Conservation (phyloP, 2,888 invertebrate genomes). For the Lasioglossum calceatum region DNA sequence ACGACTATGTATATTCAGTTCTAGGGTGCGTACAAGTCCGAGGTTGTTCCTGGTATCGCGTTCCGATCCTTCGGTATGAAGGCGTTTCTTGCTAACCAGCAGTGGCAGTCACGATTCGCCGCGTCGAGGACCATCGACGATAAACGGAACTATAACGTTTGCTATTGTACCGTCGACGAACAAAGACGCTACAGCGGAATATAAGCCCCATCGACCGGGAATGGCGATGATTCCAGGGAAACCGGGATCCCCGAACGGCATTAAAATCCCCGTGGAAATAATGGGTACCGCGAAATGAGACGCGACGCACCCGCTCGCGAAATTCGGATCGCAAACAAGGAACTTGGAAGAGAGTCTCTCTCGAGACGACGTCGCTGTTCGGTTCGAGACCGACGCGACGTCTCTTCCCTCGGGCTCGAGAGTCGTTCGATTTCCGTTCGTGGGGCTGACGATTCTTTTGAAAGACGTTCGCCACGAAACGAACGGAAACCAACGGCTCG, state of each 20-base stretch:
- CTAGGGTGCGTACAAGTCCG: slow-evolving; percentile 12
- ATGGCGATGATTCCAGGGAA: not conserved
- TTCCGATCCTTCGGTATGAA: slow-evolving; percentile 10
- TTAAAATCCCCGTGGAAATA: not conserved
- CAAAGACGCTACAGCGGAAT: not conserved
- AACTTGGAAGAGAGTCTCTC: not conserved
- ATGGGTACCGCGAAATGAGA: not conserved
- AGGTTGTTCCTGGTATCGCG: slow-evolving; percentile 40
- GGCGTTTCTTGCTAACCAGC: not conserved
- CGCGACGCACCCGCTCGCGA: not conserved
- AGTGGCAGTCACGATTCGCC: not conserved
- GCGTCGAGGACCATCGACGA: slow-evolving; percentile 1
- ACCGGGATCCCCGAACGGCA: not conserved
- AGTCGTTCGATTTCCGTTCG: not conserved
- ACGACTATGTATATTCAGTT: slow-evolving; percentile 34
- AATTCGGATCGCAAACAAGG: not conserved
- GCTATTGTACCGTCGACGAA: slow-evolving; percentile 14
- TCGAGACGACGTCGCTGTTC: not conserved
- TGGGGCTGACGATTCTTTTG: not conserved
- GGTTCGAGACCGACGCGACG: not conserved
- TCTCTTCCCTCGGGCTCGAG: not conserved
- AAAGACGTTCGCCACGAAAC: not conserved
- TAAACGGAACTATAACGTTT: not conserved
- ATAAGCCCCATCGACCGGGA: not conserved
- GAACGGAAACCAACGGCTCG: not conserved